These are phyloP conservation scores for Phyllotreta striolata DNA, from an alignment of 2,888 invertebrate genomes.

Conservation along the genomic window DNA sequence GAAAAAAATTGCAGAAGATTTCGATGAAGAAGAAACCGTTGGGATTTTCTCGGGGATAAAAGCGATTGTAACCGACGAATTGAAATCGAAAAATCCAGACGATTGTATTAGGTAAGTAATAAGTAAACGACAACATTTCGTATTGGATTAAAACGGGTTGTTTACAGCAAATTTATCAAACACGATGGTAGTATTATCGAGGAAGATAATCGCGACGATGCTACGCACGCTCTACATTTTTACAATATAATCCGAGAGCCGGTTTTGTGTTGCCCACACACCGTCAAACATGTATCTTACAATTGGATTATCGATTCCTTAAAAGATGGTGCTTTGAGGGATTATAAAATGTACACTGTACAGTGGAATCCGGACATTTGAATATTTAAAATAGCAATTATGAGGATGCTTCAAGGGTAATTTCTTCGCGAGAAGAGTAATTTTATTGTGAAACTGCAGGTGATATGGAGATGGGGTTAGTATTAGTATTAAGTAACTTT, in stretches of 20 bases:
- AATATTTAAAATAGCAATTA: too few relatives aligned
- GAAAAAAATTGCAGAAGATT: not conserved
- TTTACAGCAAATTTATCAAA: constrained; percentile 69
- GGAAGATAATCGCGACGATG: constrained; percentile 49
- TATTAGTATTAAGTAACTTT: too few relatives aligned
- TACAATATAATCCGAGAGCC: constrained; percentile 45
- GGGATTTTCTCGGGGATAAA: too few relatives aligned
- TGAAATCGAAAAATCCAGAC: too few relatives aligned
- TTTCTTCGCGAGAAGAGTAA: too few relatives aligned
- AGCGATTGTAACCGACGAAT: too few relatives aligned
- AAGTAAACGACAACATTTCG: too few relatives aligned
- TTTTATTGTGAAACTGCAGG: too few relatives aligned
- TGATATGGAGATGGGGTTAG: too few relatives aligned
- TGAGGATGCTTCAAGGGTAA: too few relatives aligned
- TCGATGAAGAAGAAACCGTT: too few relatives aligned
- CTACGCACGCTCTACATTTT: constrained; percentile 60
- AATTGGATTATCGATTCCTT: constrained; percentile 62
- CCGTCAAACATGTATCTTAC: constrained; percentile 55
- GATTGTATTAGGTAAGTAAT: too few relatives aligned
- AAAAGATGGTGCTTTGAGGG: constrained; percentile 51
- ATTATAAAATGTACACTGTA: constrained; percentile 52
- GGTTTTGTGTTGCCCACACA: constrained; percentile 47
- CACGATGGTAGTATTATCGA: constrained; percentile 65
- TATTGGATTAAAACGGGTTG: constrained; percentile 13
- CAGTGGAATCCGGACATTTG: constrained; percentile 41